These are phyloP conservation scores for Acanthurus tractus DNA, from an alignment of 2,797 vertebrate species.

Conservation along the genomic window DNA sequence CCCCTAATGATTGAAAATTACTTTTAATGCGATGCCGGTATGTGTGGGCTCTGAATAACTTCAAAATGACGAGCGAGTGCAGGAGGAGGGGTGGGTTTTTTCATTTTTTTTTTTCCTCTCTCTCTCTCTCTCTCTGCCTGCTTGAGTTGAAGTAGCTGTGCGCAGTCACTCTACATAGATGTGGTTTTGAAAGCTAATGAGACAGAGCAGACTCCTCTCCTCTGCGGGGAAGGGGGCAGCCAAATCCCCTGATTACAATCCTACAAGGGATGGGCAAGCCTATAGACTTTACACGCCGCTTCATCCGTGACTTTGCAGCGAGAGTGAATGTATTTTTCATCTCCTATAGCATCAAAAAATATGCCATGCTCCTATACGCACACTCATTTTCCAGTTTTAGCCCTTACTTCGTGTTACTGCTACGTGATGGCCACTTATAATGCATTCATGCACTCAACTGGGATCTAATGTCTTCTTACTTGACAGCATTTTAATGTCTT, in stretches of 20 bases:
- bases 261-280: constrained; percentile 8
- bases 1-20: constrained; percentile 74
- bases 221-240: constrained; percentile 38
- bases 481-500: constrained; percentile 22
- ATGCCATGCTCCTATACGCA: constrained; percentile 2
- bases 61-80: constrained; percentile 52
- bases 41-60: constrained; percentile 69
- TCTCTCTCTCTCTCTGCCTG: constrained; percentile 52
- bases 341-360: constrained; percentile 10
- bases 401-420: background rate
- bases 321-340: constrained; percentile 9
- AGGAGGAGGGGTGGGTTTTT: too few relatives aligned
- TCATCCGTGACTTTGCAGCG: constrained; percentile 1
- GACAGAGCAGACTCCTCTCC: constrained; percentile 49
- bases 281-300: constrained; percentile 1
- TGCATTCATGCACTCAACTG: constrained; percentile 7
- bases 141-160: constrained; percentile 69
- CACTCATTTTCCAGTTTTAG: constrained; percentile 11
- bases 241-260: constrained; percentile 34
- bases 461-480: constrained; percentile 14
- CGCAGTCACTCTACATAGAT: constrained; percentile 62
- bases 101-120: too few relatives aligned
- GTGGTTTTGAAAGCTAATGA: constrained; percentile 79
- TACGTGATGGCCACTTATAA: background rate
- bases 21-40: constrained; percentile 61